Conservation (phyloP, 2,888 invertebrate species). For the Macrophya alboannulata region DNA sequence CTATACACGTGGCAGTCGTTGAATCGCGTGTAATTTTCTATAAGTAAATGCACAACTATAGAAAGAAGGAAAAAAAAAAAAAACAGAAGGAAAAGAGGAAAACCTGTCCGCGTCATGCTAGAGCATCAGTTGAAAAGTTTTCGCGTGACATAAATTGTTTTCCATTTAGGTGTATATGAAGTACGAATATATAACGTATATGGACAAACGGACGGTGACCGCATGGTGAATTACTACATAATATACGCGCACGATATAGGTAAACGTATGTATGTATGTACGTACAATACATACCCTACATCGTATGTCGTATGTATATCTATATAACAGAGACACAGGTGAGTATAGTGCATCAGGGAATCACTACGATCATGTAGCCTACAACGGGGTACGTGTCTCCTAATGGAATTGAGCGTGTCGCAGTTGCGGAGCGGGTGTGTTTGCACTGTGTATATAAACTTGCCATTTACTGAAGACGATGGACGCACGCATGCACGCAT, state of each 20-base stretch:
- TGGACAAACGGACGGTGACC: neutral
- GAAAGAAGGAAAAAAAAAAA: neutral
- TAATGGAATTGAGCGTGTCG: conserved; percentile 55
- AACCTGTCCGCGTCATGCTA: neutral
- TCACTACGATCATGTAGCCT: conserved; percentile 40
- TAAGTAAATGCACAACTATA: neutral
- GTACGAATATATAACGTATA: neutral
- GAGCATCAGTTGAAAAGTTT: conserved; percentile 27
- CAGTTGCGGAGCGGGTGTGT: conserved; percentile 1
- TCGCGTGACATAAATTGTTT: conserved; percentile 26
- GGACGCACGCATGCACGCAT: neutral
- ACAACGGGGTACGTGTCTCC: conserved; percentile 48
- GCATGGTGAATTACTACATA: neutral
- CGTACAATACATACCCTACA: neutral
- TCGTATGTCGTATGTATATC: neutral
- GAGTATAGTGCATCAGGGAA: conserved; percentile 40
- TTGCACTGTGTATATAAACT: conserved; percentile 34
- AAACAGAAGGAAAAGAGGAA: neutral
- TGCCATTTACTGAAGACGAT: conserved; percentile 14
- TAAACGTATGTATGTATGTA: neutral
- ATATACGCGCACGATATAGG: neutral
- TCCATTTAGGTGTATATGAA: neutral
- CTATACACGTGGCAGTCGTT: neutral
- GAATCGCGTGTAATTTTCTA: conserved; percentile 1
- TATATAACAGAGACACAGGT: neutral